These are phyloP conservation scores for Cyclura pinguis DNA, from an alignment of 2,797 vertebrate species.

Conservation along the genomic window DNA sequence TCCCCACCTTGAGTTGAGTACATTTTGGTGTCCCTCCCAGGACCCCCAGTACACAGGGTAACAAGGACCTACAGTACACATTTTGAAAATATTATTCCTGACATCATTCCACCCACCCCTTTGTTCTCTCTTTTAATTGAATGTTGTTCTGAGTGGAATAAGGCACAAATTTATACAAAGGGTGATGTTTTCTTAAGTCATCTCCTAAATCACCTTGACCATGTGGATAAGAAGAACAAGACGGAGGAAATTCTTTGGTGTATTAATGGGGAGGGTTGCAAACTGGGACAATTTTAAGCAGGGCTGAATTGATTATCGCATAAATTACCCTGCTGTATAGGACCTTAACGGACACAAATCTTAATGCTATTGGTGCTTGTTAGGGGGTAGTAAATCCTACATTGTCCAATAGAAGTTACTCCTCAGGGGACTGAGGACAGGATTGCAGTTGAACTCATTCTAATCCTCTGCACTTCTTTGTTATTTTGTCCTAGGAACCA, in stretches of 20 bases:
- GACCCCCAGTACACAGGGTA: too few relatives aligned
- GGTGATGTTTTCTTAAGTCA: not conserved
- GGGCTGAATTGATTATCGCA: not conserved
- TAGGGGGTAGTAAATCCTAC: not conserved
- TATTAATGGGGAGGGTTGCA: not conserved
- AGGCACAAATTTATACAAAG: not conserved
- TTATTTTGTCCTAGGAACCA: too few relatives aligned
- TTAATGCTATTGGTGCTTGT: not conserved
- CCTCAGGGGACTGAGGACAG: too few relatives aligned
- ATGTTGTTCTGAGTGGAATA: not conserved
- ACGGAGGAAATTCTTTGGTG: not conserved
- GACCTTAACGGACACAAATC: not conserved
- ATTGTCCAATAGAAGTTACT: not conserved
- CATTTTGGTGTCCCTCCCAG: too few relatives aligned
- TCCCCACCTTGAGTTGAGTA: too few relatives aligned
- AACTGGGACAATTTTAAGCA: constrained; percentile 9
- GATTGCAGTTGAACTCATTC: too few relatives aligned
- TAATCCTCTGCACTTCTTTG: too few relatives aligned
- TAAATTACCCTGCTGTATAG: constrained; percentile 18
- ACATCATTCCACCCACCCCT: not conserved
- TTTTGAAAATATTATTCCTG: not conserved
- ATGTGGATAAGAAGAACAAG: constrained; percentile 8
- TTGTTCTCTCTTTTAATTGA: not conserved
- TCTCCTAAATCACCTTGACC: constrained; percentile 20
- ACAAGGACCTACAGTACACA: not conserved